These are phyloP conservation scores for Torymus auratus DNA, from an alignment of 2,888 invertebrate genomes.

Conservation along the genomic window DNA sequence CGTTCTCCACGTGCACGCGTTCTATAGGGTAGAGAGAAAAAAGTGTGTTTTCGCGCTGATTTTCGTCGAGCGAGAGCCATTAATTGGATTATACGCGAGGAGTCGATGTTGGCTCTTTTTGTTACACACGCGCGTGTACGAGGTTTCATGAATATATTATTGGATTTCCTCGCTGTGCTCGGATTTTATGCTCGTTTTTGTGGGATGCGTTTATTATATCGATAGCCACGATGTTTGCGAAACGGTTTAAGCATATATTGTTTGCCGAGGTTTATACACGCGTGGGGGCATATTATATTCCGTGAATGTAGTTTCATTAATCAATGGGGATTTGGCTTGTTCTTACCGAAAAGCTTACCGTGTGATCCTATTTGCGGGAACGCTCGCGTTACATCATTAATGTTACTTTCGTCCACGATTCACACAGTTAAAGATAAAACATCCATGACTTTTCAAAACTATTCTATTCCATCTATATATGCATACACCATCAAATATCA, in stretches of 20 bases:
- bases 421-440: too few relatives aligned
- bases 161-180: not conserved
- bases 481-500: too few relatives aligned
- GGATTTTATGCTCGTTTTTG: slow-evolving; percentile 10
- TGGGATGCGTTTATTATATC: not conserved
- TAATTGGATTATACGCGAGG: slow-evolving; percentile 20
- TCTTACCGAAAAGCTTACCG: too few relatives aligned
- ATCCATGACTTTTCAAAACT: too few relatives aligned
- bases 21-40: not conserved
- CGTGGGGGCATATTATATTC: too few relatives aligned
- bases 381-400: too few relatives aligned
- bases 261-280: slow-evolving; percentile 7
- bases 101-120: not conserved
- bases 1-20: too few relatives aligned
- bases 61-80: slow-evolving; percentile 1
- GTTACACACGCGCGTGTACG: not conserved
- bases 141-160: slow-evolving; percentile 29
- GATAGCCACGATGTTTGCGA: not conserved
- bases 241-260: slow-evolving; percentile 26
- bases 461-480: too few relatives aligned
- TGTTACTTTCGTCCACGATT: too few relatives aligned
- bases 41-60: slow-evolving; percentile 14
- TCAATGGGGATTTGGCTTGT: too few relatives aligned
- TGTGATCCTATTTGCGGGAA: too few relatives aligned
- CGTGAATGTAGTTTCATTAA: too few relatives aligned